Evolutionary conservation across 2,888 invertebrate genomes (phyloP), one percentile per base, ranked within the genome.

Genomic region (Drosophila koepferae): DNA sequence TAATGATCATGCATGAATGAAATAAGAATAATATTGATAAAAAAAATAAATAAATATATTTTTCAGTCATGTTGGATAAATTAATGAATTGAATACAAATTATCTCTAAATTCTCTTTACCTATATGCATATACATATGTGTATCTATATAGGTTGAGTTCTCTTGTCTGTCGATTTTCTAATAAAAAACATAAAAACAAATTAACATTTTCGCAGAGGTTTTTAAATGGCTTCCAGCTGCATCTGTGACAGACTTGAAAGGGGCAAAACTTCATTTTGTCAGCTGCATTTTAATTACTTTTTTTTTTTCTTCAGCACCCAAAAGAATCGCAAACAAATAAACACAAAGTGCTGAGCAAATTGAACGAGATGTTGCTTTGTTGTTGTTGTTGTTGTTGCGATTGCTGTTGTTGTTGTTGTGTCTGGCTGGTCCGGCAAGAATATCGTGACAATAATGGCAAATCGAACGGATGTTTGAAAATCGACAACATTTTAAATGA

Each of bases 401-500:
- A n/a, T n/a, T n/a, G n/a, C n/a, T n/a, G n/a, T n/a, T n/a, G n/a
- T n/a, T n/a, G 48, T 60, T 80, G 54, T 66, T 82, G 38, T 76
- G 74, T 82, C 74, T 70, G 70, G 49, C 40, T 46, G 74, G 85
- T 74, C 68, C 87, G 73, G 89, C 77, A 74, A 66, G 65, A 68
- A 81, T 89, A 87, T 86, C 86, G 86, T 89, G 86, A 86, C 86
- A 86, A 85, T 89, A 88, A 89, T 86, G 82, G 76, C 77, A 85
- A 89, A 78, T 82, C 74, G 74, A 87, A 85, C 82, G 87, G 77
- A 84, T 87, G 82, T 89, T 82, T 86, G 82, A 82, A 74, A 81
- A 72, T 68, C 69, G 70, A 87, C 68, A 85, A 85, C 85, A 77
- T 86, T 77, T 74, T 10, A 71, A 79, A 71, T 69, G 70, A 75